phyloP scores from a whole-genome alignment of 2,888 invertebrate genomes.

The Aporophyla lueneburgensis region DNA sequence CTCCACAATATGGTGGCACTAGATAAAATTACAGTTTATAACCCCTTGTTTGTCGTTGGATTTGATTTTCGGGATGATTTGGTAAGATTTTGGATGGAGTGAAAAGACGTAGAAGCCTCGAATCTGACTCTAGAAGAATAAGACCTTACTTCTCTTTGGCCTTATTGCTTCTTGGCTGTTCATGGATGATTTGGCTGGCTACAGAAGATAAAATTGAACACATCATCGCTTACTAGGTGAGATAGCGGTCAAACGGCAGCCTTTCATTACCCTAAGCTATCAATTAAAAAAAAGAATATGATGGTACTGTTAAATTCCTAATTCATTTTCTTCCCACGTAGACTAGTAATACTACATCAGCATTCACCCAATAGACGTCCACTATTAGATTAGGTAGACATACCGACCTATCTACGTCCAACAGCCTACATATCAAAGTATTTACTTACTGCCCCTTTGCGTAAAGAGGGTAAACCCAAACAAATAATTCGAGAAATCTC shows the following conservation, averaged over 20 bases:
- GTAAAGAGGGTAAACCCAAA: constrained; percentile 9
- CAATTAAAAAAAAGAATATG: no score
- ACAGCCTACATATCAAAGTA: not conserved
- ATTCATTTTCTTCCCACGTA: no score
- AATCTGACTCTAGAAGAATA: not conserved
- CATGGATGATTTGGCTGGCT: not conserved
- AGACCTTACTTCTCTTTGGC: not conserved
- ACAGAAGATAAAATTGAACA: not conserved
- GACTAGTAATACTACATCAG: not conserved
- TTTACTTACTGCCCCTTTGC: constrained; percentile 8
- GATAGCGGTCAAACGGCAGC: not conserved
- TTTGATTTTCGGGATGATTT: constrained; percentile 46
- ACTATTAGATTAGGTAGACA: not conserved
- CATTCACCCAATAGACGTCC: not conserved
- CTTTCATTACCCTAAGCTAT: no score
- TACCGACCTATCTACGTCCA: not conserved
- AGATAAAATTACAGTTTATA: constrained; percentile 72
- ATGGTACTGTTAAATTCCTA: no score
- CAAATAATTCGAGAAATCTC: constrained; percentile 14
- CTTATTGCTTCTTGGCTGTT: not conserved
- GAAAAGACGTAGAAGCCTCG: not conserved
- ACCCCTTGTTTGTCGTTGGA: constrained; percentile 56
- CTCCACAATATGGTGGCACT: constrained; percentile 60
- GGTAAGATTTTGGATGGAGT: constrained; percentile 6
- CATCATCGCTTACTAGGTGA: not conserved